Percentiles rank a stretch among this genome's conserved stretches.
phyloP scores from a whole-genome alignment of 2,113 vertebrate species.

The Erythrocercus mccallii region DNA sequence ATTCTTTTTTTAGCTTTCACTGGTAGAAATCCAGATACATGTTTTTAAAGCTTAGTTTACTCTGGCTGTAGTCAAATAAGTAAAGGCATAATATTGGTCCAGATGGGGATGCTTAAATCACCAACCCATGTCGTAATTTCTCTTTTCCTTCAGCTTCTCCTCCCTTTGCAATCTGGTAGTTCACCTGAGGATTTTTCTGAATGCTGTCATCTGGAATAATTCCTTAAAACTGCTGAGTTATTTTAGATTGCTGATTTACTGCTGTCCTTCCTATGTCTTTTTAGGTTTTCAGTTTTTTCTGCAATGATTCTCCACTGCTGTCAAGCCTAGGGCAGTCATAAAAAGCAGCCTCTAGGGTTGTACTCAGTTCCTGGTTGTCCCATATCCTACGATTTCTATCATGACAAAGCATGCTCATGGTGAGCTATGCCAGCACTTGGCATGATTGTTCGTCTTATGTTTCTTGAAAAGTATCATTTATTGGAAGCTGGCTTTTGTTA shows the following conservation, averaged over 20 bases:
- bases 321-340: background rate
- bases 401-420: background rate
- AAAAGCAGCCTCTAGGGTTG: background rate
- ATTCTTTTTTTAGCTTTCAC: background rate
- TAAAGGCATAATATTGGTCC: background rate
- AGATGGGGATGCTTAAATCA: background rate
- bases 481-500: background rate
- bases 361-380: background rate
- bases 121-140: background rate
- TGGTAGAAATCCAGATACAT: background rate
- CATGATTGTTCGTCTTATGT: accelerated
- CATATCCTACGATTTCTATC: background rate
- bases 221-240: background rate
- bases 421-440: background rate
- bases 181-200: background rate
- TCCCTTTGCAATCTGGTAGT: background rate
- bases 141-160: background rate
- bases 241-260: background rate
- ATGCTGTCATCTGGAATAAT: background rate
- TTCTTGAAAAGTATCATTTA: background rate
- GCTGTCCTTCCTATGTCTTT: background rate
- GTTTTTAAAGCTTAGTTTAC: background rate
- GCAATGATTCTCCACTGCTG: background rate
- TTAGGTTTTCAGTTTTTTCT: background rate
- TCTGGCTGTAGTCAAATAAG: background rate